phyloP scores from a whole-genome alignment of 2,797 vertebrate genomes.

The Rhyacichthys aspro region DNA sequence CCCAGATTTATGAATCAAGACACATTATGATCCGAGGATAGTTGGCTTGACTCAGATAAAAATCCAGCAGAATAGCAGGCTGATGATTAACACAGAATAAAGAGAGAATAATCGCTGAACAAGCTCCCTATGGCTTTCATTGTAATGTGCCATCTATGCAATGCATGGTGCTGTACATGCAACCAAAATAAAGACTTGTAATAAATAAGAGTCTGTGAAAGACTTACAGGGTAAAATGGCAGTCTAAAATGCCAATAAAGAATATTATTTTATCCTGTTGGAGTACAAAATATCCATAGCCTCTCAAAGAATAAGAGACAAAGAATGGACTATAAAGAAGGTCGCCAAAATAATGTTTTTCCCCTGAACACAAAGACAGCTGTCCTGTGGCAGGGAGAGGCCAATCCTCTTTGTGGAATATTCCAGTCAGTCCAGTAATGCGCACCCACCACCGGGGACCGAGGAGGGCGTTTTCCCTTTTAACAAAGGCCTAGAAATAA shows the following conservation, averaged over 20 bases:
- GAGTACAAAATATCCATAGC: conserved; percentile 58
- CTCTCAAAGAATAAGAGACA: conserved; percentile 39
- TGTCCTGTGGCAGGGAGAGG: conserved; percentile 62
- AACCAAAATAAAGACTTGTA: conserved; percentile 3
- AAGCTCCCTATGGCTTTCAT: too few relatives aligned
- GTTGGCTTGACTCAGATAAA: conserved; percentile 40
- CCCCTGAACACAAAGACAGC: conserved; percentile 57
- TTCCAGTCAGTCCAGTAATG: conserved; percentile 68
- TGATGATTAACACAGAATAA: conserved; percentile 24
- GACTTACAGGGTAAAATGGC: conserved; percentile 53
- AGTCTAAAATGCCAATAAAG: conserved; percentile 35
- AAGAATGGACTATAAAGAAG: conserved; percentile 43
- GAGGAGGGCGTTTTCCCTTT: conserved; percentile 18
- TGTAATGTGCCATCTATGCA: conserved; percentile 18
- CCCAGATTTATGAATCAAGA: conserved; percentile 15
- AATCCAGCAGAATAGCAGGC: conserved; percentile 45
- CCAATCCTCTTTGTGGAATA: conserved; percentile 71
- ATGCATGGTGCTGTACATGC: conserved; percentile 4
- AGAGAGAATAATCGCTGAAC: not conserved
- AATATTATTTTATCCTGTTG: conserved; percentile 53
- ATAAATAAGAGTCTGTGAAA: conserved; percentile 36
- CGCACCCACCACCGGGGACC: conserved; percentile 37
- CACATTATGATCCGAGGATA: conserved; percentile 26
- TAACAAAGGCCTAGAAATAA: conserved; percentile 61
- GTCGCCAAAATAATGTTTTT: conserved; percentile 30